These are phyloP conservation scores for Eospalax fontanierii DNA, from an alignment of 2,797 vertebrate species.

Conservation along the genomic window DNA sequence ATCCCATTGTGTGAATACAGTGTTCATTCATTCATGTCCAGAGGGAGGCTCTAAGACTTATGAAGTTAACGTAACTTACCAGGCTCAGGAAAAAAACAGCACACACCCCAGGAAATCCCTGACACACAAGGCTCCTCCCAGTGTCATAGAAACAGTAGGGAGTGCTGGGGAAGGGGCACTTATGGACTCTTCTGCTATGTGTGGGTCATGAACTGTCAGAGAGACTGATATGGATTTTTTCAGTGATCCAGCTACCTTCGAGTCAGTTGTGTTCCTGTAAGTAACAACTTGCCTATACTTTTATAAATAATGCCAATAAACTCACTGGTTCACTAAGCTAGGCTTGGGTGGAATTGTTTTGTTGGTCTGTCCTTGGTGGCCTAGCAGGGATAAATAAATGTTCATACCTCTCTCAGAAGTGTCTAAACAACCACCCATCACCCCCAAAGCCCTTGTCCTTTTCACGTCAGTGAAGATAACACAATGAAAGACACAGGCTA, in stretches of 20 bases:
- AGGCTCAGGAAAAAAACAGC: background rate
- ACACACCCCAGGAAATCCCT: background rate
- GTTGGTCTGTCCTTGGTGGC: background rate
- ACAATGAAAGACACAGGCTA: background rate
- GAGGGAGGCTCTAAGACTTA: background rate
- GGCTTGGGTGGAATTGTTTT: too few relatives aligned
- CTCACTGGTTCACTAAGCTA: background rate
- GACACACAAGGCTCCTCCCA: background rate
- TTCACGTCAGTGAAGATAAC: too few relatives aligned
- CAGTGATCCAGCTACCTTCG: background rate
- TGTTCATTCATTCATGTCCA: background rate
- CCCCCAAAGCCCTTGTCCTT: background rate
- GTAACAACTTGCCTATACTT: too few relatives aligned
- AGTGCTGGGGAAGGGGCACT: too few relatives aligned
- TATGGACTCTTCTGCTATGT: too few relatives aligned
- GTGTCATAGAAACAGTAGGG: background rate
- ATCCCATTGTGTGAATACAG: too few relatives aligned
- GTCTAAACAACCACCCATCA: background rate
- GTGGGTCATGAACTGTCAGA: background rate
- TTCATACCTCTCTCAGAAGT: background rate
- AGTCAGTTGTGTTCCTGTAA: background rate
- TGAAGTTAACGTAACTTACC: background rate
- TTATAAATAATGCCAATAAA: background rate
- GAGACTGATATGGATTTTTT: too few relatives aligned
- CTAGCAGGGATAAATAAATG: background rate